Evolutionary conservation across 2,888 invertebrate species (phyloP), one percentile per base, ranked within the genome.

Genomic region (Chironomus riparius): DNA sequence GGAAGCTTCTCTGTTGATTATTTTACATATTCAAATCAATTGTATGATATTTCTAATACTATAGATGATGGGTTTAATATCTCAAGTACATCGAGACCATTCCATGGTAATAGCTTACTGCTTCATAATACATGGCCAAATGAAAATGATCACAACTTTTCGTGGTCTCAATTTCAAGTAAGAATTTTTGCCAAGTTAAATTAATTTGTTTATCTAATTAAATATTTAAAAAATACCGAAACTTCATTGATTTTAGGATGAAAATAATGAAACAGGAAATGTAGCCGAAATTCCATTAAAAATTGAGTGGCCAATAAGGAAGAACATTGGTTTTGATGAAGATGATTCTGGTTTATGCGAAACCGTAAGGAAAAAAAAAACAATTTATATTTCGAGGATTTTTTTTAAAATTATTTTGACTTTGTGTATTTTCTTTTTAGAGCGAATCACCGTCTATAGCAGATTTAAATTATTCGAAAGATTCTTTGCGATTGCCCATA

Each of bases 81-180:
- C 12, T 79, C 79, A 7, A 79, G 79, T 77, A 78, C 79, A 65
- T 77, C 78, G 69, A 56, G 79, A 56, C 79, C 79, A n/a, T 79
- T 79, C 47, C 78, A 79, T 76, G 78, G 21, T 2, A 70, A 18
- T 18, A 28, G 18, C 18, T 4, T 22, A 13, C 70, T 56, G 24
- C 6, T 68, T 10, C 76, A 70, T 38, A 76, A 79, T 76, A 79
- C 79, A 68, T 79, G 79, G 79, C 79, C 79, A 69, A 77, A 77
- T 7, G 79, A 79, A 76, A 77, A 78, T 38, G 38, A 38, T 22
- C 13, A 62, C 13, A 78, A 79, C 76, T 79, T 79, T 76, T 79
- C 79, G 4, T 79, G 79, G 79, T 79, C 79, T 62, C 79, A 79
- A 78, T 65, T 78, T 50, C 78, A 78, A 76, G 79, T 78, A 48